These are phyloP conservation scores for Oriolus oriolus DNA, from an alignment of 2,113 vertebrate species.

Conservation along the genomic window DNA sequence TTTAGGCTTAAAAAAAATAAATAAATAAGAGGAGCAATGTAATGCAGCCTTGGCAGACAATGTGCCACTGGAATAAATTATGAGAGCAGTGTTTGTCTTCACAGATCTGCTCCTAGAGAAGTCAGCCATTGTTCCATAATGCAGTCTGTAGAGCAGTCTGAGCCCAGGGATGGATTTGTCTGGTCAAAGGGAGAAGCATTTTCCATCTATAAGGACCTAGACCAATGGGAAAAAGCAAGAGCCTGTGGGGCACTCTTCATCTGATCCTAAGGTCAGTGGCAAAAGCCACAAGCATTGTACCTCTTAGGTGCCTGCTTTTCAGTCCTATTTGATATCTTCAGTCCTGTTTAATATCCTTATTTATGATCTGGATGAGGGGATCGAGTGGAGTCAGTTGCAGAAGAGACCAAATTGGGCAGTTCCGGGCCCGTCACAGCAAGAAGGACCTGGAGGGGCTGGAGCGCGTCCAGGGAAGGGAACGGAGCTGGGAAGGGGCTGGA, in stretches of 20 bases:
- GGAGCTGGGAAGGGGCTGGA: background rate
- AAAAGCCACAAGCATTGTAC: background rate
- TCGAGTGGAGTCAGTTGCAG: background rate
- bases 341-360: background rate
- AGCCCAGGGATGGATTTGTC: background rate
- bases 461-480: accelerated
- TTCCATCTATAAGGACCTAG: background rate
- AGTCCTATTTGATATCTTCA: background rate
- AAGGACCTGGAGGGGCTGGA: background rate
- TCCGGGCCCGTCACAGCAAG: background rate
- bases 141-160: background rate
- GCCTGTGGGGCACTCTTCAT: background rate
- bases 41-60: background rate
- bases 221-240: background rate
- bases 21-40: background rate
- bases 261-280: background rate
- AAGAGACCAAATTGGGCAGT: background rate
- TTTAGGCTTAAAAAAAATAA: background rate
- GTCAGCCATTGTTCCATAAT: background rate
- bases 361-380: background rate
- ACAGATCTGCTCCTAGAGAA: background rate
- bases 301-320: background rate
- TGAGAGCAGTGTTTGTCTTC: background rate
- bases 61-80: background rate
- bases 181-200: background rate